These are phyloP conservation scores for Neoitamus cyanurus DNA, from an alignment of 2,888 invertebrate species.

Conservation along the genomic window DNA sequence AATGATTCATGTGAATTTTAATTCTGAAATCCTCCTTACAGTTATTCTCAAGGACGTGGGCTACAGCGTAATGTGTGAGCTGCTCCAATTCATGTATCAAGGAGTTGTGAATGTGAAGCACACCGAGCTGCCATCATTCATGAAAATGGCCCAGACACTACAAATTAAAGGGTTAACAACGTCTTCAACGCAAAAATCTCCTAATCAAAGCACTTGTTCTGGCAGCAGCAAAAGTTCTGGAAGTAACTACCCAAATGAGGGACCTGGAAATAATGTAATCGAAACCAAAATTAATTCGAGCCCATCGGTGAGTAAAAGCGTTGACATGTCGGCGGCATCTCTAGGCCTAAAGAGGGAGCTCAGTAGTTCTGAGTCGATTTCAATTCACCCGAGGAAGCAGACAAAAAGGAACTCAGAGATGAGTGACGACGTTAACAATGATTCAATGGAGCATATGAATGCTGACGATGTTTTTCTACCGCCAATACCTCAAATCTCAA, in stretches of 20 bases:
- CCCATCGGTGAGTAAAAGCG: conserved; percentile 29
- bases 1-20: background rate
- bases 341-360: conserved; percentile 1
- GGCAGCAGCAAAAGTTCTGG: conserved; percentile 14
- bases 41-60: conserved; percentile 71
- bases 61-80: conserved; percentile 69
- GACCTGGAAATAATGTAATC: conserved; percentile 48
- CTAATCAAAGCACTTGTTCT: conserved; percentile 17
- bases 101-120: conserved; percentile 70
- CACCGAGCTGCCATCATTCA: conserved; percentile 66
- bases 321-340: background rate
- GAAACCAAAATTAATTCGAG: conserved; percentile 51
- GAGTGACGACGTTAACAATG: conserved; percentile 57
- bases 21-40: conserved; percentile 53
- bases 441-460: conserved; percentile 62
- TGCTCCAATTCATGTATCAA: conserved; percentile 72
- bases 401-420: conserved; percentile 60
- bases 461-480: conserved; percentile 64
- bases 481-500: conserved; percentile 64
- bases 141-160: conserved; percentile 67
- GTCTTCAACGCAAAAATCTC: conserved; percentile 58
- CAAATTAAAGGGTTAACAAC: conserved; percentile 67
- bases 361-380: conserved; percentile 59
- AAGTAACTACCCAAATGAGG: conserved; percentile 7
- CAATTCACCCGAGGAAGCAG: conserved; percentile 64